Base-by-base conservation (phyloP, 1,140 invertebrate species). In the Scaptomyza pallida region DNA sequence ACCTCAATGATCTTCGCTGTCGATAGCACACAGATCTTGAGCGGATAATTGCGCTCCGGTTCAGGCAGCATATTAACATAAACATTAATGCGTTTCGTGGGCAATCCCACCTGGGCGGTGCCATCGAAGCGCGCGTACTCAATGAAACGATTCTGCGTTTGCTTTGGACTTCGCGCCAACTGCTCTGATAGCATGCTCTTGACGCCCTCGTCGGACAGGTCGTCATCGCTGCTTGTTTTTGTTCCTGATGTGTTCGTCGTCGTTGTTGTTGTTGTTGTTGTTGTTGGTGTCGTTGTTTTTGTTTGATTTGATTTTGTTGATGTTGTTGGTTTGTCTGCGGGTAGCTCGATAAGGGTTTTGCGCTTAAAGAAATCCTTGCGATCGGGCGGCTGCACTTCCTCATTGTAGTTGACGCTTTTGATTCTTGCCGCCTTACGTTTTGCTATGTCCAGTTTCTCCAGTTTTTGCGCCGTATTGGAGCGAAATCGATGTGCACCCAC, bases 91-190 rank as follows among this genome's bases (percentile, higher is more conserved):
- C 95, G 96, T 90, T 96, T 96, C 4, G 95, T 95, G 30, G 94
- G 93, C 59, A 95, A 92, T 30, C 95, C 96, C 71, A 96, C 93
- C 91, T 96, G 96, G 21, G 95, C 95, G 82, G 94, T 95, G 64
- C 97, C 97, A 94, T 99, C 97, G 92, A 96, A 98, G 91, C 95
- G 97, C 10, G 97, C 96, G 93, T 96, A 99, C 88, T 97, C 95
- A 48, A 95, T 93, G 92, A 97, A 98, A 17, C 97, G 96, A 92
- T 97, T 97, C 77, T 95, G 93, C 17, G 96, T 95, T 52, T 95
- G 86, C 85, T 94, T 93, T 0, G 95, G 95, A 80, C 93, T 95
- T 72, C 95, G 95, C 76, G 95, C 93, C 23, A 98, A 91, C 72
- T 96, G 94, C 77, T 96, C 93, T 5, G 95, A 92, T 21, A 98